A percentile compares a stretch with the other conserved stretches of the same genome.
phyloP scores from a whole-genome alignment of 2,888 invertebrate species.

The Noctua janthe region DNA sequence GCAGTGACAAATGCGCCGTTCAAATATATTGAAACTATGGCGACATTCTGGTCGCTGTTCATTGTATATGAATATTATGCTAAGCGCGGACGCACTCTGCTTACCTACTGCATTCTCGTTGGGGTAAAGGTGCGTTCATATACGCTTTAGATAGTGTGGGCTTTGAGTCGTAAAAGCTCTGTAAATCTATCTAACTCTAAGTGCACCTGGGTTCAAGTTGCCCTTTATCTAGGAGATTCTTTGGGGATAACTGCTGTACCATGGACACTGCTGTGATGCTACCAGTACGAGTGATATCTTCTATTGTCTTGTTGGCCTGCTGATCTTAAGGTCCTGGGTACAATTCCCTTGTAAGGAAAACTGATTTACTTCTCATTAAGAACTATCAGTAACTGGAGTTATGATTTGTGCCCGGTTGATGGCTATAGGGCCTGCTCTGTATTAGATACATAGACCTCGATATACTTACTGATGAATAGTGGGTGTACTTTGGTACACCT shows the following conservation, averaged over 20 bases:
- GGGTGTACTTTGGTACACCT: neutral
- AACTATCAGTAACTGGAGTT: neutral
- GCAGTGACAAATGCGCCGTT: constrained; percentile 42
- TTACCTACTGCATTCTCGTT: constrained; percentile 33
- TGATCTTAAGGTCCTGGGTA: neutral
- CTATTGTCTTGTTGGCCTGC: neutral
- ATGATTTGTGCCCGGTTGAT: neutral
- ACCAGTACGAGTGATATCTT: neutral
- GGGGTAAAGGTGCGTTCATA: constrained; percentile 18
- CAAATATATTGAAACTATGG: constrained; percentile 44
- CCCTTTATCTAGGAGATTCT: neutral
- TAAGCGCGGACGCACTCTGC: constrained; percentile 38
- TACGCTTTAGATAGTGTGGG: neutral
- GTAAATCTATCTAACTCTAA: neutral
- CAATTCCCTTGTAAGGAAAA: neutral
- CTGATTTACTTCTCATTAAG: neutral
- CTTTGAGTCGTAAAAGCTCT: constrained; percentile 1
- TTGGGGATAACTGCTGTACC: too few species aligned
- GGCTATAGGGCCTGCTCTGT: neutral
- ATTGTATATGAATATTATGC: constrained; percentile 54
- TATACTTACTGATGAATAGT: neutral
- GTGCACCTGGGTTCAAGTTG: neutral
- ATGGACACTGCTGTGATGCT: too few species aligned
- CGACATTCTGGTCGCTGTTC: constrained; percentile 36
- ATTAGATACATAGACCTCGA: neutral